These are phyloP conservation scores for Muschampia staudingeri DNA, from an alignment of 2,888 invertebrate species.

Conservation along the genomic window DNA sequence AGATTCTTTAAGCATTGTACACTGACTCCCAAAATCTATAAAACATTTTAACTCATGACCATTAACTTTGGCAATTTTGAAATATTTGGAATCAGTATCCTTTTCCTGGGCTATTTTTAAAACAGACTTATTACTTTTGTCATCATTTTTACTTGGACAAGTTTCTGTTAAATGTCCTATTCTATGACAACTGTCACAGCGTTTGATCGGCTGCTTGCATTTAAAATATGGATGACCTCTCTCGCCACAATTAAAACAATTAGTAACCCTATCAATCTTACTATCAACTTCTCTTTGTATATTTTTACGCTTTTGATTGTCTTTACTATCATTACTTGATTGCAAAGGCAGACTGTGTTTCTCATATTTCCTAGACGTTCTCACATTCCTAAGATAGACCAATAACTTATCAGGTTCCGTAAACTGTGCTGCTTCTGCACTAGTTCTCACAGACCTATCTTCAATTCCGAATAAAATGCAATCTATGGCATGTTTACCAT, in stretches of 20 bases:
- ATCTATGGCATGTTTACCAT: conserved; percentile 59
- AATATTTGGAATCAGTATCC: conserved; percentile 25
- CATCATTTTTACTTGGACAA: conserved; percentile 25
- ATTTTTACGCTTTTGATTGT: not conserved
- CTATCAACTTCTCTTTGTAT: not conserved
- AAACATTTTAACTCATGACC: conserved; percentile 22
- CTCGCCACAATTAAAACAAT: conserved; percentile 62
- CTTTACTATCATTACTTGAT: not conserved
- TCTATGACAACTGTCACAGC: conserved; percentile 53
- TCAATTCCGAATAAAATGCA: conserved; percentile 64
- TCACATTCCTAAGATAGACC: conserved; percentile 58
- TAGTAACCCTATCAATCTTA: conserved; percentile 31
- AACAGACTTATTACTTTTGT: conserved; percentile 19
- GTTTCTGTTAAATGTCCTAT: conserved; percentile 28
- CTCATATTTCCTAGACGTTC: conserved; percentile 14
- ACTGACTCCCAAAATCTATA: conserved; percentile 40
- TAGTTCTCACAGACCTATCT: conserved; percentile 58
- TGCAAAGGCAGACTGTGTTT: conserved; percentile 1
- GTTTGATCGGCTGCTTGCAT: conserved; percentile 58
- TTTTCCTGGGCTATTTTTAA: conserved; percentile 16
- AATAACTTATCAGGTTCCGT: conserved; percentile 61
- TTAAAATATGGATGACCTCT: conserved; percentile 58
- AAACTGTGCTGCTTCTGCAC: conserved; percentile 64
- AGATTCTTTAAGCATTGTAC: conserved; percentile 33
- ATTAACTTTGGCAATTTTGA: conserved; percentile 20